A percentile compares a stretch with the other conserved stretches of the same genome.
These are phyloP conservation scores for Strix aluco DNA, from an alignment of 2,113 vertebrate genomes.

Conservation along the genomic window DNA sequence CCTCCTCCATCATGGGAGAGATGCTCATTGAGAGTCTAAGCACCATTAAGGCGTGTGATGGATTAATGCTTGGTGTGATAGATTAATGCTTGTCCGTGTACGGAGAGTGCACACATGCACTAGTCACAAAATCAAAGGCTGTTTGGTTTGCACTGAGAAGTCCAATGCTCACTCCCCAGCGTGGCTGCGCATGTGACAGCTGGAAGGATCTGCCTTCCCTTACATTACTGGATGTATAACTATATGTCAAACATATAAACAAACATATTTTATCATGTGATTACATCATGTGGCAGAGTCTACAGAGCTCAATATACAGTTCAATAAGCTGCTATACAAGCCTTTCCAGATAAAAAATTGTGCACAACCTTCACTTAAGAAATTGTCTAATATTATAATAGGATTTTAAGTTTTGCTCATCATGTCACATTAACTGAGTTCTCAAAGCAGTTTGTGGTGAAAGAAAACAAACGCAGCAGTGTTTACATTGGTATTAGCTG, in stretches of 20 bases:
- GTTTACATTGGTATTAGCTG: neutral
- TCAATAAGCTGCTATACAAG: neutral
- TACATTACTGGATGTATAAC: no score
- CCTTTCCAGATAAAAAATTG: neutral
- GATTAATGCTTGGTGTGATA: rapidly evolving
- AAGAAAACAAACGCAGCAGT: neutral
- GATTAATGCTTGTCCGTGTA: neutral
- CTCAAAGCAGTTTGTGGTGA: neutral
- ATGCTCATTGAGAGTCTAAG: neutral
- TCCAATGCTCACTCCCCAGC: neutral
- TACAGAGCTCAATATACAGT: neutral
- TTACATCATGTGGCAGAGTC: neutral
- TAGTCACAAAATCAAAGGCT: neutral
- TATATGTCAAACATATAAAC: rapidly evolving
- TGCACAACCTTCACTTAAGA: neutral
- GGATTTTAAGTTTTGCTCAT: neutral
- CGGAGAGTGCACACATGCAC: rapidly evolving
- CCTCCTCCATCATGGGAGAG: neutral
- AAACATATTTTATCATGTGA: rapidly evolving
- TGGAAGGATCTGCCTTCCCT: neutral
- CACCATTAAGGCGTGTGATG: rapidly evolving
- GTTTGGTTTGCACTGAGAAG: neutral
- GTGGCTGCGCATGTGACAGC: rapidly evolving
- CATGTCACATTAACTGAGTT: neutral
- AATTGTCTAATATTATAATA: no score